phyloP scores from a whole-genome alignment of 2,113 vertebrate genomes.

The Pyxicephalus adspersus region DNA sequence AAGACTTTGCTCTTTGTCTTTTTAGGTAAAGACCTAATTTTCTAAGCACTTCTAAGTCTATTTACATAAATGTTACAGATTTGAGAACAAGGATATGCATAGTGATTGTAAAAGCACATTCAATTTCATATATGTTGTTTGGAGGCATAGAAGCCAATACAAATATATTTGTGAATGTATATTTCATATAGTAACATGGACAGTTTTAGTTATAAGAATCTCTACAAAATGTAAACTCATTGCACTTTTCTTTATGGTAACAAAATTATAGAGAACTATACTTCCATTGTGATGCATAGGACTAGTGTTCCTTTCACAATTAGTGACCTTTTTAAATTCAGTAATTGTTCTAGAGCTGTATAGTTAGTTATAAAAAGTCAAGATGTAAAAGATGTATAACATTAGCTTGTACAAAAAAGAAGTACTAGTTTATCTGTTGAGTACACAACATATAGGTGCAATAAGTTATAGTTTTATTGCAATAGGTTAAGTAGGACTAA shows the following conservation, averaged over 20 bases:
- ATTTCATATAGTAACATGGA: neutral
- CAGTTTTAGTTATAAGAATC: neutral
- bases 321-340: constrained; percentile 24
- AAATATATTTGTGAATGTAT: constrained; percentile 17
- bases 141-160: neutral
- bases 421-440: constrained; percentile 6
- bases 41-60: too few species aligned
- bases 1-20: too few species aligned
- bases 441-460: constrained; percentile 18
- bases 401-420: constrained; percentile 5
- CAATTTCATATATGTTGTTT: neutral
- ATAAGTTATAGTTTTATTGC: constrained; percentile 18
- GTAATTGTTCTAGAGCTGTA: neutral
- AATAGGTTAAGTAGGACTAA: constrained; percentile 7
- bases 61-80: too few species aligned
- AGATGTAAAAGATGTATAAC: constrained; percentile 3
- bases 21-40: too few species aligned
- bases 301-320: neutral
- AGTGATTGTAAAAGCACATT: neutral
- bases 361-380: constrained; percentile 8
- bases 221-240: neutral
- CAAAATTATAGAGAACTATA: neutral
- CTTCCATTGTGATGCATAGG: constrained; percentile 3
- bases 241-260: neutral
- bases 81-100: neutral